Conservation (phyloP, 2,113 vertebrate genomes). For the Saguinus midas region DNA sequence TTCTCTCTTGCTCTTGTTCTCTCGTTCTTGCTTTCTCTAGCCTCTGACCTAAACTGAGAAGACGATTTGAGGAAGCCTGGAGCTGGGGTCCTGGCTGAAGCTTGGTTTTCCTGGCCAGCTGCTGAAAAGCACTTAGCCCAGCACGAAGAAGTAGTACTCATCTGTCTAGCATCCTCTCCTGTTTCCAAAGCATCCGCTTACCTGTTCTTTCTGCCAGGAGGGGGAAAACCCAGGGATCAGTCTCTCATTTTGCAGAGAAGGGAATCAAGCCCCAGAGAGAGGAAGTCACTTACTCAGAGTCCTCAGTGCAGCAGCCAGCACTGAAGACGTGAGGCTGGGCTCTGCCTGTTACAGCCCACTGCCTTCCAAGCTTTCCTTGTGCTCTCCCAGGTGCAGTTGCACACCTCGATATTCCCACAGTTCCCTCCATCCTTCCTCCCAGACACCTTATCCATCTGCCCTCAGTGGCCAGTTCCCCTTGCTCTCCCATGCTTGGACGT, state of each 20-base stretch:
- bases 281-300: fast-evolving
- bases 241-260: not conserved
- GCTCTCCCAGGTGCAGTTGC: not conserved
- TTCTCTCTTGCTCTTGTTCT: not conserved
- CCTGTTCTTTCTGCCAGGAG: not conserved
- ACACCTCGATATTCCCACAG: not conserved
- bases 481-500: too few relatives aligned
- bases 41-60: not conserved
- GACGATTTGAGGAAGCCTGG: not conserved
- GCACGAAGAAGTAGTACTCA: not conserved
- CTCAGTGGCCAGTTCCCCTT: not conserved
- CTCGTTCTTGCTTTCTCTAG: not conserved
- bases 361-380: not conserved
- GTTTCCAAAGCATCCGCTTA: not conserved
- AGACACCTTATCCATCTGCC: not conserved
- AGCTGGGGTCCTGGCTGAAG: not conserved
- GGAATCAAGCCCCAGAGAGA: not conserved
- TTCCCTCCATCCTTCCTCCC: not conserved
- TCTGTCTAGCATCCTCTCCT: not conserved
- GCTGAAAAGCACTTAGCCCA: not conserved
- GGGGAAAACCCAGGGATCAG: not conserved
- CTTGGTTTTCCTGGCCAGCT: not conserved
- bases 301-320: too few relatives aligned
- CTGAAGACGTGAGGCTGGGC: not conserved
- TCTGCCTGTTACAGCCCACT: not conserved